These are phyloP conservation scores for Epinephelus fuscoguttatus DNA, from an alignment of 2,113 vertebrate species.

Conservation along the genomic window DNA sequence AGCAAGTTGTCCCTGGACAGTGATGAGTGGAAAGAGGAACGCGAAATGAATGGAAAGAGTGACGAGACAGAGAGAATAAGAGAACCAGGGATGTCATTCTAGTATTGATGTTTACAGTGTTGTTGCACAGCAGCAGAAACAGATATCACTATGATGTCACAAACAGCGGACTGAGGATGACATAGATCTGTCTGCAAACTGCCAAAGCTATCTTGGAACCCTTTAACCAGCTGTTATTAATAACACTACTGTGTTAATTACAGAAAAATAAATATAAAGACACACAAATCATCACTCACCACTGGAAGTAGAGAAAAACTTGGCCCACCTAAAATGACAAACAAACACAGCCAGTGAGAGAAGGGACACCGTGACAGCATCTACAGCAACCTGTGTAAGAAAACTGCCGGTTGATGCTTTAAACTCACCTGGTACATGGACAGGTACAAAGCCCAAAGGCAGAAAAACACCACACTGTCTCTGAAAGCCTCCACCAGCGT, in stretches of 20 bases:
- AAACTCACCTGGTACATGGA: conserved; percentile 89
- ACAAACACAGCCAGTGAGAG: not conserved
- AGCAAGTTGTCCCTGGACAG: conserved; percentile 91
- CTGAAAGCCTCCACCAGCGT: conserved; percentile 81
- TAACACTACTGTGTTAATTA: conserved; percentile 20
- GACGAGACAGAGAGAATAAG: not conserved
- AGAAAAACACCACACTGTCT: conserved; percentile 87
- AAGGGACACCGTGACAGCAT: not conserved
- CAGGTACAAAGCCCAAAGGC: conserved; percentile 89
- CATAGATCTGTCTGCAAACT: conserved; percentile 13
- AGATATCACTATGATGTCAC: conserved; percentile 4
- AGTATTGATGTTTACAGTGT: not conserved
- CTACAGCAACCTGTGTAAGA: not conserved
- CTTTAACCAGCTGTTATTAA: conserved; percentile 3
- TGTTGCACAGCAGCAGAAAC: conserved; percentile 27
- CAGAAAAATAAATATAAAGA: not conserved
- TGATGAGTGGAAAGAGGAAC: not conserved
- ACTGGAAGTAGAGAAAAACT: conserved; percentile 98
- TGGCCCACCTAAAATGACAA: conserved; percentile 90
- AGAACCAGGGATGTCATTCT: not conserved
- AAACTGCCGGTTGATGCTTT: rapidly evolving
- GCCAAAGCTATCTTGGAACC: not conserved
- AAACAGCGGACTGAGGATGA: conserved; percentile 12
- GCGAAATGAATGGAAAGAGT: not conserved
- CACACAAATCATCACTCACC: conserved; percentile 86